Evolutionary conservation across 1,140 invertebrate species (phyloP).

Genomic region (Dinothrombium tinctorium): DNA sequence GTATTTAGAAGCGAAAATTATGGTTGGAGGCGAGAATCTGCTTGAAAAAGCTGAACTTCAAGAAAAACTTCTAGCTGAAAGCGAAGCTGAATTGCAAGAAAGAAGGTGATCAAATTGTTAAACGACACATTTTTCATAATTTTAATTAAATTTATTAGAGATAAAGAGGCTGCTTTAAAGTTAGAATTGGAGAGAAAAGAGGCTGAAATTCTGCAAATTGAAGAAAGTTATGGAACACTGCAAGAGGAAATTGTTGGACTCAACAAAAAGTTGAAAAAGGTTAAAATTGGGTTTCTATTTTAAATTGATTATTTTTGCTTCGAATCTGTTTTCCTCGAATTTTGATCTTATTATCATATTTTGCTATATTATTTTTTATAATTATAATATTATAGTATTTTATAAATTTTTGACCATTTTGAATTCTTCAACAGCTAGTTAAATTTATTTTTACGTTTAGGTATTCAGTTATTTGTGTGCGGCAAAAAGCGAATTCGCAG

Average conservation of each 20-base stretch:
- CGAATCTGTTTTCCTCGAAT: background rate
- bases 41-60: constrained; percentile 90
- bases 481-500: constrained; percentile 62
- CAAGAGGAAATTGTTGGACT: constrained; percentile 81
- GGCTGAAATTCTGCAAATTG: constrained; percentile 76
- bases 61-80: constrained; percentile 64
- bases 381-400: constrained; percentile 59
- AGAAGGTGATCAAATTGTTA: constrained; percentile 22
- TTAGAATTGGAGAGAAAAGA: constrained; percentile 56
- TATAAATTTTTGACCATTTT: too few relatives aligned
- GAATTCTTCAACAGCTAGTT: too few relatives aligned
- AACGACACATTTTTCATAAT: background rate
- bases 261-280: constrained; percentile 74
- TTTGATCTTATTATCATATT: constrained; percentile 2
- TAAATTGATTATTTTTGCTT: constrained; percentile 16
- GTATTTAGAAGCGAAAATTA: constrained; percentile 76
- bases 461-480: constrained; percentile 50
- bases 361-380: background rate
- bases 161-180: constrained; percentile 55
- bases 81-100: constrained; percentile 65
- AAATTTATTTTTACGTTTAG: too few relatives aligned
- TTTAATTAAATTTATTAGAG: constrained; percentile 18
- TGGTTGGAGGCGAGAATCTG: constrained; percentile 93
- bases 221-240: constrained; percentile 78
- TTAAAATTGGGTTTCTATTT: constrained; percentile 21